These are phyloP conservation scores for Leptinotarsa lineolata DNA, from an alignment of 1,140 invertebrate genomes.

Conservation along the genomic window DNA sequence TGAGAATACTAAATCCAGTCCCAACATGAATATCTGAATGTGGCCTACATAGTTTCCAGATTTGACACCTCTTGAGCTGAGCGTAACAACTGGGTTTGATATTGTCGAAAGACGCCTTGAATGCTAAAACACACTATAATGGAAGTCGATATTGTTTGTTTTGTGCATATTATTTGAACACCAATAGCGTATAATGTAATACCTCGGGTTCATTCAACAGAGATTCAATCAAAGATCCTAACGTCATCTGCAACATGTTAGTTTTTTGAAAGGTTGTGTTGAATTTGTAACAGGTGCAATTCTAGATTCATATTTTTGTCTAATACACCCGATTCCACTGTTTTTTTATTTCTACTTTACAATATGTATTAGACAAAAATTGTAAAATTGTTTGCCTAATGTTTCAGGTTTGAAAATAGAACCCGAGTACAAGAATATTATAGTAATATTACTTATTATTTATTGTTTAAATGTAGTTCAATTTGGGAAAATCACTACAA, in stretches of 20 bases:
- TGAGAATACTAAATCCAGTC: not conserved
- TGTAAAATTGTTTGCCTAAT: too few relatives aligned
- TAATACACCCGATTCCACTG: too few relatives aligned
- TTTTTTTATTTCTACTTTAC: too few relatives aligned
- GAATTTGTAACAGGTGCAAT: slow-evolving; percentile 37
- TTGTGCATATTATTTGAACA: slow-evolving; percentile 42
- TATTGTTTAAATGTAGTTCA: too few relatives aligned
- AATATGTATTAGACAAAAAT: too few relatives aligned
- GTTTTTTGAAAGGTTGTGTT: slow-evolving; percentile 21
- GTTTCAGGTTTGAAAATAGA: too few relatives aligned
- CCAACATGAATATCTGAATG: too few relatives aligned
- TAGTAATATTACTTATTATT: too few relatives aligned
- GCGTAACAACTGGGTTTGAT: not conserved
- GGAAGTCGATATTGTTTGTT: slow-evolving; percentile 45
- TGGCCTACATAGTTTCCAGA: too few relatives aligned
- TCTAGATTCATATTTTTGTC: not conserved
- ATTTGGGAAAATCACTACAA: too few relatives aligned
- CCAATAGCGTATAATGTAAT: slow-evolving; percentile 36
- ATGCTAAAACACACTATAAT: slow-evolving; percentile 31
- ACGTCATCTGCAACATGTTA: not conserved
- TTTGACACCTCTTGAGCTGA: too few relatives aligned
- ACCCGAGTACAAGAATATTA: too few relatives aligned
- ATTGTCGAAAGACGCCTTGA: not conserved
- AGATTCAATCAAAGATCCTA: not conserved
- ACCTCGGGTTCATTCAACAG: slow-evolving; percentile 22